Evolutionary conservation across 2,113 vertebrate genomes (phyloP).

Genomic region (Speoplatyrhinus poulsoni): DNA sequence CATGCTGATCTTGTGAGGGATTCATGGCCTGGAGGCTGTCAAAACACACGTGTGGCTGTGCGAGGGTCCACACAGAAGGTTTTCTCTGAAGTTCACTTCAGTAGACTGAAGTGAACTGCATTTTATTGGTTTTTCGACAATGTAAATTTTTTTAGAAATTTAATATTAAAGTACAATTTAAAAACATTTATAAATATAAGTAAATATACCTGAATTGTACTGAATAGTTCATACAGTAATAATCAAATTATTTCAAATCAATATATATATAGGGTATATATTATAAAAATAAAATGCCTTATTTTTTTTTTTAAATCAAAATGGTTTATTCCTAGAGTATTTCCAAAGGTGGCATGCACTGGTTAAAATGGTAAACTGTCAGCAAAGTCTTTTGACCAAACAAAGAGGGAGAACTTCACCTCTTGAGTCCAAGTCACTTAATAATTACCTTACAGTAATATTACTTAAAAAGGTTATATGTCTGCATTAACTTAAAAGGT

Average conservation of each 20-base stretch:
- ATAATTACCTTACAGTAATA: conserved; percentile 63
- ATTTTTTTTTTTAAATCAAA: neutral
- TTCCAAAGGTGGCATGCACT: conserved; percentile 1
- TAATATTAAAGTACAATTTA: neutral
- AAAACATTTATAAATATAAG: neutral
- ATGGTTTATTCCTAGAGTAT: too few relatives aligned
- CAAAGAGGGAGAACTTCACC: conserved; percentile 53
- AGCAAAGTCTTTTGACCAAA: conserved; percentile 29
- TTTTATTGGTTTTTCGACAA: conserved; percentile 22
- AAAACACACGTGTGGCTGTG: conserved; percentile 75
- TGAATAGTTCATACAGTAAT: too few relatives aligned
- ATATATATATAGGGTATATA: conserved; percentile 8
- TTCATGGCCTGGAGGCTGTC: conserved; percentile 54
- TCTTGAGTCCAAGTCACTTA: conserved; percentile 60
- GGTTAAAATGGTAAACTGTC: neutral
- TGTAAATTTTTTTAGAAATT: neutral
- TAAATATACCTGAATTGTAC: neutral
- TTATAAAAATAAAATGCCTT: neutral
- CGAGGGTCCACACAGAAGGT: conserved; percentile 63
- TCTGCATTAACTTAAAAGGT: conserved; percentile 92
- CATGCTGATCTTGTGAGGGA: conserved; percentile 60
- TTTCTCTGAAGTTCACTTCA: conserved; percentile 48
- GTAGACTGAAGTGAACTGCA: neutral
- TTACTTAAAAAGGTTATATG: conserved; percentile 84
- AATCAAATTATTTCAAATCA: neutral